These are phyloP conservation scores for Lasius platythorax DNA, from an alignment of 2,888 invertebrate genomes.

Conservation along the genomic window DNA sequence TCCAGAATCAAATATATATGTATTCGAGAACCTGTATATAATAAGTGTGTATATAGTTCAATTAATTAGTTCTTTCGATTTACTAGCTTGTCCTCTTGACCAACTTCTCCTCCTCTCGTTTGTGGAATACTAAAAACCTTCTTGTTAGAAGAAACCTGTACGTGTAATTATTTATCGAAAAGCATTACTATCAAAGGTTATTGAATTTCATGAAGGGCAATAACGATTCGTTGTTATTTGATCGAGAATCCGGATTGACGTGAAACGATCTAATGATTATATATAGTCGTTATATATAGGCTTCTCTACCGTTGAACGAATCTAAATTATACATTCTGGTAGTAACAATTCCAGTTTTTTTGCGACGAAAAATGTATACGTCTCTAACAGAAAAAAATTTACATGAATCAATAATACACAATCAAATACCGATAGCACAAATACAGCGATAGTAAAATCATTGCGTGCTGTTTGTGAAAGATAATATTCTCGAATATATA, in stretches of 20 bases:
- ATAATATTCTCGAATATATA: background rate
- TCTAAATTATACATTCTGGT: slow-evolving; percentile 49
- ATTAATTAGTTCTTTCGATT: background rate
- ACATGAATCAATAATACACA: background rate
- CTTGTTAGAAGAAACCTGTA: slow-evolving; percentile 50
- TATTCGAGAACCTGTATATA: background rate
- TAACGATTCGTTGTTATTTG: slow-evolving; percentile 55
- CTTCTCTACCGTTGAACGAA: slow-evolving; percentile 8
- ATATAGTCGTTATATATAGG: slow-evolving; percentile 15
- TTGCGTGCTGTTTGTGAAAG: background rate
- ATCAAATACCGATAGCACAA: background rate
- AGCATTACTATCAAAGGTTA: slow-evolving; percentile 66
- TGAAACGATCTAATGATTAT: slow-evolving; percentile 51
- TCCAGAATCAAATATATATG: background rate
- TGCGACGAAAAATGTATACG: background rate
- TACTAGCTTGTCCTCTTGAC: background rate
- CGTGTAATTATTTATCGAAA: slow-evolving; percentile 57
- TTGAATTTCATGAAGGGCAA: slow-evolving; percentile 70
- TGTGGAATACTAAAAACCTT: slow-evolving; percentile 39
- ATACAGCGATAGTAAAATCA: background rate
- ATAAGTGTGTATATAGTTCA: background rate
- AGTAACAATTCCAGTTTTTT: slow-evolving; percentile 34
- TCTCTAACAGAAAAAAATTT: background rate
- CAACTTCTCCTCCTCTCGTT: slow-evolving; percentile 14
- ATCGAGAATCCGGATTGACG: slow-evolving; percentile 40